Percentiles rank a stretch among this genome's conserved stretches.
These are phyloP conservation scores for Pyrgilauda ruficollis DNA, from an alignment of 2,113 vertebrate genomes.

Conservation along the genomic window DNA sequence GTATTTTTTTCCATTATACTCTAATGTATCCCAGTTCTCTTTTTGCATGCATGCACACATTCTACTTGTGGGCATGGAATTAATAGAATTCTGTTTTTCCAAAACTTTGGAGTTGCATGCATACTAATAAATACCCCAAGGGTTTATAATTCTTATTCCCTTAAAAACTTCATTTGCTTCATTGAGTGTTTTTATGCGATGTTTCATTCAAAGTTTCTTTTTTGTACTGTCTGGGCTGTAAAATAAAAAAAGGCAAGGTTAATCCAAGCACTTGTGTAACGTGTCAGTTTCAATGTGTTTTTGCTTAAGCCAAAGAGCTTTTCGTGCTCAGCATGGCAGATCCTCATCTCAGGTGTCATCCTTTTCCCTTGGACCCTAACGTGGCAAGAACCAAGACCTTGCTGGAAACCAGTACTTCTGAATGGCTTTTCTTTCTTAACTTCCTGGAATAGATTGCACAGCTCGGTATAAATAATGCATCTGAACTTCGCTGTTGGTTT, in stretches of 20 bases:
- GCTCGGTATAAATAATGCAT: not conserved
- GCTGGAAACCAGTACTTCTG: not conserved
- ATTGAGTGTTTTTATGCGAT: not conserved
- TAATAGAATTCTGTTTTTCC: not conserved
- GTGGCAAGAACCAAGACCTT: not conserved
- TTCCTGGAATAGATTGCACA: not conserved
- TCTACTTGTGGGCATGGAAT: not conserved
- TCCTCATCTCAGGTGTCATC: not conserved
- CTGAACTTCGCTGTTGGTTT: not conserved
- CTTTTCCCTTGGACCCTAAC: not conserved
- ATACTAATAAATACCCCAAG: not conserved
- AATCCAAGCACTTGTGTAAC: not conserved
- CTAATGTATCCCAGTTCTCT: not conserved
- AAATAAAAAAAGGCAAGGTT: not conserved
- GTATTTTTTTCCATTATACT: not conserved
- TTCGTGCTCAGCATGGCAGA: not conserved
- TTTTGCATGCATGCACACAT: not conserved
- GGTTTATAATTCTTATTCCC: not conserved
- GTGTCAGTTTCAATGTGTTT: not conserved
- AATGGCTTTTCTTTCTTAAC: not conserved
- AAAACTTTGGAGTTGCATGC: not conserved
- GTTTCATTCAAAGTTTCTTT: not conserved
- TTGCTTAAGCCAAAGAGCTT: not conserved
- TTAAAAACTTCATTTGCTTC: not conserved
- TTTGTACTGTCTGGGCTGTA: not conserved